Evolutionary conservation across 1,140 invertebrate species (phyloP).

Genomic region (Scaptomyza montana): DNA sequence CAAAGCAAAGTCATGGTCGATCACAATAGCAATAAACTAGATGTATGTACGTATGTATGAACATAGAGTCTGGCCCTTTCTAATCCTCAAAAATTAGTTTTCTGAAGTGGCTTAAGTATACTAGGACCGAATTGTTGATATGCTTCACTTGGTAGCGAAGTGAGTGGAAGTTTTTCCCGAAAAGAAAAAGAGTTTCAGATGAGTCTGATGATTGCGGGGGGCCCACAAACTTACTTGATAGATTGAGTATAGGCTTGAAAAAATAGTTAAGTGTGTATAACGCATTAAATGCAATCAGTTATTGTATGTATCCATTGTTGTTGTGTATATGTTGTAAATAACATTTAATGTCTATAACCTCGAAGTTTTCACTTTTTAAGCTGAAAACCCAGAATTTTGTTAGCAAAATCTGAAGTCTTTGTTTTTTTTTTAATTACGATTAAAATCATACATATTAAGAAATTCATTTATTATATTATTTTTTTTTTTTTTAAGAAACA

Average conservation of each 20-base stretch:
- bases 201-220: conserved; percentile 37
- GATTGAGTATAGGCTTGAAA: conserved; percentile 3
- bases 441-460: too few relatives aligned
- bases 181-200: conserved; percentile 42
- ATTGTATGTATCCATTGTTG: not conserved
- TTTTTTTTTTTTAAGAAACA: too few relatives aligned
- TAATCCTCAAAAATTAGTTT: conserved; percentile 77
- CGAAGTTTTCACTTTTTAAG: too few relatives aligned
- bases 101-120: conserved; percentile 62
- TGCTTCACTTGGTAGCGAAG: conserved; percentile 68
- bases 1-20: conserved; percentile 76
- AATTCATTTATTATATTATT: too few relatives aligned
- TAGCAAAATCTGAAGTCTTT: not conserved
- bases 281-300: not conserved
- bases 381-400: too few relatives aligned
- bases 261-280: conserved; percentile 1
- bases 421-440: too few relatives aligned
- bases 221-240: conserved; percentile 13
- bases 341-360: too few relatives aligned
- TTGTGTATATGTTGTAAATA: too few relatives aligned
- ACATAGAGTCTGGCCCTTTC: conserved; percentile 53
- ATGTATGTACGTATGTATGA: too few relatives aligned
- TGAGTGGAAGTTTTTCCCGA: conserved; percentile 46
- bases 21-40: conserved; percentile 53
- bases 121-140: conserved; percentile 52